These are phyloP conservation scores for Ornithorhynchus anatinus DNA, from an alignment of 2,113 vertebrate species.

Conservation along the genomic window DNA sequence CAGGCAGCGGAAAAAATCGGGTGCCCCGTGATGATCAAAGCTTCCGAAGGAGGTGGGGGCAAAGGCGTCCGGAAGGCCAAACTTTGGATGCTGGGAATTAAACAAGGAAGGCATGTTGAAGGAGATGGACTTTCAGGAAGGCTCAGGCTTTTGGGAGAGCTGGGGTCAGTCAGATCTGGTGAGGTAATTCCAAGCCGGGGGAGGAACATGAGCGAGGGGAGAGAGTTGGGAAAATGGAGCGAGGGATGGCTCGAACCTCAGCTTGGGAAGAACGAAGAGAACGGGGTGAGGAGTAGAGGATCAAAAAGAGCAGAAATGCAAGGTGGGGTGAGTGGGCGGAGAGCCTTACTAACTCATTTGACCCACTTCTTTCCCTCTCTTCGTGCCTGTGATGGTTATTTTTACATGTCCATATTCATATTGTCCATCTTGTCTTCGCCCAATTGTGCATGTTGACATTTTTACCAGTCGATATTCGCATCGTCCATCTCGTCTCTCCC, in stretches of 20 bases:
- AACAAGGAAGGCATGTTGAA: not conserved
- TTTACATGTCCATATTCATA: too few species aligned
- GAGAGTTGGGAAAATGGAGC: not conserved
- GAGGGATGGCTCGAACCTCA: not conserved
- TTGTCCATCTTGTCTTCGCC: too few species aligned
- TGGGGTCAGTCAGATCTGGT: too few species aligned
- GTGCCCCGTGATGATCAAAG: slow-evolving; percentile 94
- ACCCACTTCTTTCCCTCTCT: not conserved
- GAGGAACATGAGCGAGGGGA: too few species aligned
- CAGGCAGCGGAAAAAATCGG: slow-evolving; percentile 87
- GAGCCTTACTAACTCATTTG: not conserved
- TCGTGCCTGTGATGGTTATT: too few species aligned
- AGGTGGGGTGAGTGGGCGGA: not conserved
- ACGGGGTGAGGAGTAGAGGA: too few species aligned
- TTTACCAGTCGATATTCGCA: not conserved
- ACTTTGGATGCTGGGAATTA: not conserved
- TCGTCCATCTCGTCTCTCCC: not conserved
- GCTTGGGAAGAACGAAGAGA: not conserved
- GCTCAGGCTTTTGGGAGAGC: too few species aligned
- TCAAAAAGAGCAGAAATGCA: not conserved
- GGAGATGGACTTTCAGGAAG: too few species aligned
- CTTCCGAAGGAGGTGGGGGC: not conserved
- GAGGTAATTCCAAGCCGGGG: too few species aligned
- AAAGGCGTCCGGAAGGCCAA: not conserved
- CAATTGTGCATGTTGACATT: too few species aligned